phyloP scores from a whole-genome alignment of 2,888 invertebrate genomes.

The Oegoconia quadripuncta region DNA sequence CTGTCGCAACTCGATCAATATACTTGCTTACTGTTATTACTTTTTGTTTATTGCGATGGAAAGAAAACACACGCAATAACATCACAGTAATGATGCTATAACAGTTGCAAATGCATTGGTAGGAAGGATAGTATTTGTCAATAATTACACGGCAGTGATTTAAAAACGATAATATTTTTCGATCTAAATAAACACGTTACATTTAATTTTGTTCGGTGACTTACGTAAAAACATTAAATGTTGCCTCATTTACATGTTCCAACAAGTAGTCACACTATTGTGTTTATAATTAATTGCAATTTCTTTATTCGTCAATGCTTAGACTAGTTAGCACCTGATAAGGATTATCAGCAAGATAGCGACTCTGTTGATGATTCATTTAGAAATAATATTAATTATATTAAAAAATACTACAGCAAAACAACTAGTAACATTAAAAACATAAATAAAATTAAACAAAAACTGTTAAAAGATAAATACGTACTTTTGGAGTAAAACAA shows the following conservation, averaged over 20 bases:
- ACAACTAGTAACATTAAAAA: conserved; percentile 25
- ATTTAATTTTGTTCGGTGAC: conserved; percentile 4
- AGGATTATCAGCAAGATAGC: conserved; percentile 57
- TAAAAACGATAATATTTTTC: not conserved
- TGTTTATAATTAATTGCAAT: not conserved
- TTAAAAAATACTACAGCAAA: conserved; percentile 27
- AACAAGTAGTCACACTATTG: not conserved
- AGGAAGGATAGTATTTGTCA: conserved; percentile 1
- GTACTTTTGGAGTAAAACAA: conserved; percentile 56
- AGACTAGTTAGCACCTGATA: conserved; percentile 50
- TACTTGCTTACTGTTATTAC: conserved; percentile 12
- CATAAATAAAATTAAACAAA: conserved; percentile 24
- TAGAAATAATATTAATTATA: conserved; percentile 23
- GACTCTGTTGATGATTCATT: conserved; percentile 66
- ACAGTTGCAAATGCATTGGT: conserved; percentile 2
- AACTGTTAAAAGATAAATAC: conserved; percentile 35
- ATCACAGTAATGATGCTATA: not conserved
- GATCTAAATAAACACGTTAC: conserved; percentile 5
- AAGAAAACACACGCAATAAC: conserved; percentile 5
- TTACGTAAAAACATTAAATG: no score
- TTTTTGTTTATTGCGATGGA: conserved; percentile 2
- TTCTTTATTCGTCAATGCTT: conserved; percentile 43
- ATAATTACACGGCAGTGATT: not conserved
- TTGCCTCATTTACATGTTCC: no score
- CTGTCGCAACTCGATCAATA: conserved; percentile 25